A percentile compares a stretch with the other conserved stretches of the same genome.
These are phyloP conservation scores for Laupala kohalensis DNA, from an alignment of 1,140 invertebrate genomes.

Conservation along the genomic window DNA sequence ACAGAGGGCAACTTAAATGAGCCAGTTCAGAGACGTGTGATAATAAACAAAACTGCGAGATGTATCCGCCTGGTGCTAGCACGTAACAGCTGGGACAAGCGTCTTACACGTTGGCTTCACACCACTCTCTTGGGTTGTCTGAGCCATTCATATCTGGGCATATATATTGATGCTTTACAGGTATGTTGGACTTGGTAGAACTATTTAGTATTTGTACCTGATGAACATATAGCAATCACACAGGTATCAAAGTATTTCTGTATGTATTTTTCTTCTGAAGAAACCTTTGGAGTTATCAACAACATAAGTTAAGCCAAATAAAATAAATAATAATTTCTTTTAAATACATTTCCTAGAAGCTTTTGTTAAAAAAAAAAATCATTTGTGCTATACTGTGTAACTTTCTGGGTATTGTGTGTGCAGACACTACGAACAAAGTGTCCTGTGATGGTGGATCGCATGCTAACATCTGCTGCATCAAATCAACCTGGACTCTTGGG, in stretches of 20 bases:
- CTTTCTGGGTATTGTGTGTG: too few relatives aligned
- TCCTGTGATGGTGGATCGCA: conserved; percentile 60
- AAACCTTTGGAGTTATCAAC: too few relatives aligned
- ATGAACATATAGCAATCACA: too few relatives aligned
- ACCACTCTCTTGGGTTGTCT: conserved; percentile 54
- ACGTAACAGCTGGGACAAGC: conserved; percentile 51
- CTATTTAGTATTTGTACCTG: too few relatives aligned
- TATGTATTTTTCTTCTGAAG: too few relatives aligned
- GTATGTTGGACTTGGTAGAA: too few relatives aligned
- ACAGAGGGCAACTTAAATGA: conserved; percentile 40
- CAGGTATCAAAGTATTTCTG: too few relatives aligned
- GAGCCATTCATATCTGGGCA: conserved; percentile 48
- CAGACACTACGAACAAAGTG: conserved; percentile 61
- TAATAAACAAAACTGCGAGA: conserved; percentile 55
- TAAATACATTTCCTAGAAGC: too few relatives aligned
- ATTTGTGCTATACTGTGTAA: too few relatives aligned
- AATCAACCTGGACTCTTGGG: conserved; percentile 29
- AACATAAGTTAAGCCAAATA: too few relatives aligned
- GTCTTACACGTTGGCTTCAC: conserved; percentile 68
- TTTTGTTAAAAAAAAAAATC: too few relatives aligned
- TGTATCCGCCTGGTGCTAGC: conserved; percentile 50
- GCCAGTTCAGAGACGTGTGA: conserved; percentile 49
- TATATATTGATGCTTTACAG: conserved; percentile 66
- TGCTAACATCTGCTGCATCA: conserved; percentile 40
- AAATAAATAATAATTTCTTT: too few relatives aligned